Evolutionary conservation across 2,113 vertebrate genomes (phyloP), one percentile per base, ranked within the genome.

Genomic region (Atlantisia rogersi): DNA sequence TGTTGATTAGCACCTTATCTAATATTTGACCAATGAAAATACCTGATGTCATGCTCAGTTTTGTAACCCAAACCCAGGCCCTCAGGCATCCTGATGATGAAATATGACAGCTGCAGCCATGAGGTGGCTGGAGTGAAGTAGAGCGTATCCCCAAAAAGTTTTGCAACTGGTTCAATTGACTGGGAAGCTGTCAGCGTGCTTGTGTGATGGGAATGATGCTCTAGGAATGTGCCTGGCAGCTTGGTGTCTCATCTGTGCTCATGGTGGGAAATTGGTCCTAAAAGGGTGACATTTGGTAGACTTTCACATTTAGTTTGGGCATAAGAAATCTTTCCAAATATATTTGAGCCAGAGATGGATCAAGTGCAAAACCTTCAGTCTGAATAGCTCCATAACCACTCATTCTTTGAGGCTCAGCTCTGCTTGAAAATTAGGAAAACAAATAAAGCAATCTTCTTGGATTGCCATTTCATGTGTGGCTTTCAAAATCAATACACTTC

Each of bases 391-490:
- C 11, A 32, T 31, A 74, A 55, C 3, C 29, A 46, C 52, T 37
- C 9, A 15, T 40, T 5, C 6, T 74, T 56, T 35, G 22, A 14
- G 39, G 32, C 42, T 62, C 35, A 40, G 1, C 4, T 90, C 16
- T 31, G 15, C 19, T 35, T 60, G 56, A 37, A 91, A 86, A 59
- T 53, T 7, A 63, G 6, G 39, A 71, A 68, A 87, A 48, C 18
- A 26, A 31, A 32, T 8, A 11, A 46, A 60, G 21, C 29, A 19
- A 15, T 7, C 29, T 82, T 53, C 6, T 79, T 32, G 55, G 15
- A 19, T 25, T 39, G 37, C 3, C 0, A 9, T n/a, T 82, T 32
- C 1, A 0, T 9, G 11, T 35, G 32, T 28, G 42, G 12, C n/a
- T 92, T 26, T 46, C 46, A 35, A 46, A 88, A n/a, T 10, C 22